Conservation (phyloP, 2,113 vertebrate genomes). For the Stigmatopora nigra region DNA sequence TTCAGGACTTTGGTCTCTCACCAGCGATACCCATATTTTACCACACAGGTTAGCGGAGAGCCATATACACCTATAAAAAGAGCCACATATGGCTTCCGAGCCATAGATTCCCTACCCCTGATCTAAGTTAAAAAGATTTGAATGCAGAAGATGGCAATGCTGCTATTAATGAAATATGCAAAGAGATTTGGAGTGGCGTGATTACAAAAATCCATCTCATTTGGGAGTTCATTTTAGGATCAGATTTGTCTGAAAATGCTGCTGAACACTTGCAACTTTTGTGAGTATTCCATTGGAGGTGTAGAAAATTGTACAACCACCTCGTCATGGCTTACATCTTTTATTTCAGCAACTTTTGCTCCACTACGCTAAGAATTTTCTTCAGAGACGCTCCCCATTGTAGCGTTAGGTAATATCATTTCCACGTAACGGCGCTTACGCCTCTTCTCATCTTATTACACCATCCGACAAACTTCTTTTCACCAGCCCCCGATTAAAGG, state of each 20-base stretch:
- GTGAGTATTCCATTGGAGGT: not conserved
- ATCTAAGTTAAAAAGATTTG: not conserved
- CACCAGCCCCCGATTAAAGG: not conserved
- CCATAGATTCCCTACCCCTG: no score
- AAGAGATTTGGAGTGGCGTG: slow-evolving; percentile 12
- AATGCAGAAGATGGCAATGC: slow-evolving; percentile 4
- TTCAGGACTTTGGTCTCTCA: no score
- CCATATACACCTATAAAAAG: no score
- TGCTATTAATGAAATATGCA: slow-evolving; percentile 17
- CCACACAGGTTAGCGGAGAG: no score
- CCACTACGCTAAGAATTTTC: no score
- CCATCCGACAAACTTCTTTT: not conserved
- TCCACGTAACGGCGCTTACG: not conserved
- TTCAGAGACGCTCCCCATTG: not conserved
- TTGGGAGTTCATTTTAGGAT: slow-evolving; percentile 21
- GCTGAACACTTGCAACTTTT: not conserved
- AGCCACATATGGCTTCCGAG: no score
- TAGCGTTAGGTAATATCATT: not conserved
- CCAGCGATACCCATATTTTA: no score
- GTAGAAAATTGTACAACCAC: not conserved
- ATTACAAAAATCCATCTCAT: slow-evolving; percentile 23
- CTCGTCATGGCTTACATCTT: no score
- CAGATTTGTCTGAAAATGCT: slow-evolving; percentile 1
- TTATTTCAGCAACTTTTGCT: no score
- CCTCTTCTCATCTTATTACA: not conserved